Evolutionary conservation across 2,113 vertebrate genomes (phyloP).

Genomic region (Choloepus hoffmanni): DNA sequence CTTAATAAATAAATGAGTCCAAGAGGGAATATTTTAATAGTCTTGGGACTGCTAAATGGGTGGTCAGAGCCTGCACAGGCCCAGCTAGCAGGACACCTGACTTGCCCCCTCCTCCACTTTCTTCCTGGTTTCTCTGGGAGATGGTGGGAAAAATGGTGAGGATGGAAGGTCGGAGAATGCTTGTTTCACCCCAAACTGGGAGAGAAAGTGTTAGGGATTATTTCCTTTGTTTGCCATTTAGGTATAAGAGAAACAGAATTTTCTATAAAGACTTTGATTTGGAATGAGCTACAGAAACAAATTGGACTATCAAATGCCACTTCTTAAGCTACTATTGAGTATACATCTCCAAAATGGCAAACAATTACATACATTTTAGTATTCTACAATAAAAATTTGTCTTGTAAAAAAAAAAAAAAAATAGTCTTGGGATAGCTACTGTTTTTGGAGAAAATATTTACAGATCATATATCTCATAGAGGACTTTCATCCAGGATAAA

Average conservation of each 20-base stretch:
- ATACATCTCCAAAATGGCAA: constrained; percentile 23
- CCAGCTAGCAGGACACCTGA: neutral
- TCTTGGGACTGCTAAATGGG: neutral
- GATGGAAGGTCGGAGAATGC: no score
- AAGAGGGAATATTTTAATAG: neutral
- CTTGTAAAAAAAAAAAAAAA: neutral
- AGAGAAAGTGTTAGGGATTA: neutral
- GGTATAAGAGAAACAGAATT: neutral
- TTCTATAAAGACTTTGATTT: constrained; percentile 12
- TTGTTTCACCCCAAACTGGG: neutral
- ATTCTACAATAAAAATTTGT: neutral
- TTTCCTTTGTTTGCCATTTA: neutral
- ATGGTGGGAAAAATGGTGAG: neutral
- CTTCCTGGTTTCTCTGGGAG: neutral
- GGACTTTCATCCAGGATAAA: neutral
- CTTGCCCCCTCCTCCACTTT: neutral
- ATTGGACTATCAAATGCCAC: neutral
- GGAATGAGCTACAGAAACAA: constrained; percentile 3
- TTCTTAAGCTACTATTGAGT: neutral
- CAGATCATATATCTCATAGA: neutral
- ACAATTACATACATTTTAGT: neutral
- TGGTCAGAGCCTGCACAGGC: neutral
- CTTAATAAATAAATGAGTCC: neutral
- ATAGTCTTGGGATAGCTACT: neutral
- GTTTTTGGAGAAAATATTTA: neutral